Percentiles rank a stretch among this genome's conserved stretches.
These are phyloP conservation scores for Nebria salina DNA, from an alignment of 2,888 invertebrate species.

Conservation along the genomic window DNA sequence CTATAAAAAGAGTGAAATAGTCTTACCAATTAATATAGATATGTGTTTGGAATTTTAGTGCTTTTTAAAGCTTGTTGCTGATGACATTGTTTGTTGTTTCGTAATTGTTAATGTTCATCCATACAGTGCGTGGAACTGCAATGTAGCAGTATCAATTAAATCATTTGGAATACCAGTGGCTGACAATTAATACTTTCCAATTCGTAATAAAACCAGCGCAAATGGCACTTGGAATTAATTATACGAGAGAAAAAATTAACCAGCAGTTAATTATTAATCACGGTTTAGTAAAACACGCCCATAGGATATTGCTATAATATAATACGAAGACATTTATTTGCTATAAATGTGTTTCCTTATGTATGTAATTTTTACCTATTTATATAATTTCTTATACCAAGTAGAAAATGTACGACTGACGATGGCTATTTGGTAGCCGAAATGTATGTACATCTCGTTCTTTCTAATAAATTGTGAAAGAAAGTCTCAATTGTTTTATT, in stretches of 20 bases:
- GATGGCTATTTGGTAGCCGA: no score
- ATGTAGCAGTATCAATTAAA: background rate
- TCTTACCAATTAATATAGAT: no score
- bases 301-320: background rate
- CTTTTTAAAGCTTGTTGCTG: no score
- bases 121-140: background rate
- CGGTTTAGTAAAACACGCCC: background rate
- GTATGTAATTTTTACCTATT: background rate
- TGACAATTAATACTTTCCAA: background rate
- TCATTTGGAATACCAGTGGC: background rate
- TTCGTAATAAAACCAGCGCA: background rate
- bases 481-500: no score
- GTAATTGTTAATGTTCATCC: background rate
- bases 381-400: no score
- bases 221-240: slow-evolving; percentile 1
- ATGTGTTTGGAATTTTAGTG: no score
- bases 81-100: background rate
- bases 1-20: no score
- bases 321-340: no score
- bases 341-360: background rate
- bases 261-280: background rate
- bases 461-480: no score
- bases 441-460: no score
- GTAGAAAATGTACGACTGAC: no score
- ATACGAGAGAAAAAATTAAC: background rate